A percentile compares a stretch with the other conserved stretches of the same genome.
phyloP scores from a whole-genome alignment of 2,888 invertebrate genomes.

The Pelosia muscerda region DNA sequence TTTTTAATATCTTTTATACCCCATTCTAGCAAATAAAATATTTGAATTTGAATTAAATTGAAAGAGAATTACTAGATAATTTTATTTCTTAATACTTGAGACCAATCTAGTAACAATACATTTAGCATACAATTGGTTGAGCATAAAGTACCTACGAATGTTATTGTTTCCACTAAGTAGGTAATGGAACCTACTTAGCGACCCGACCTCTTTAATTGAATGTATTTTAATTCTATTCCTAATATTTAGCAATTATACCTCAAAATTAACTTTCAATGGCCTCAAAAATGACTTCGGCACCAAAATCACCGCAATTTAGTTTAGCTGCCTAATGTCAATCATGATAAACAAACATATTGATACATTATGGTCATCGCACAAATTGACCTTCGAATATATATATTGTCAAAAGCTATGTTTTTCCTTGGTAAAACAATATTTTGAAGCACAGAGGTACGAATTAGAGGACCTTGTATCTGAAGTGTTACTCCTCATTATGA shows the following conservation, averaged over 20 bases:
- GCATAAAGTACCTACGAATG: background rate
- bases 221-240: background rate
- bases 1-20: too few species aligned
- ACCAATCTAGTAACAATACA: background rate
- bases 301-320: background rate
- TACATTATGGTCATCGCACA: background rate
- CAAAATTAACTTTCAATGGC: background rate
- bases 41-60: too few species aligned
- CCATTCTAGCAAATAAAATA: too few species aligned
- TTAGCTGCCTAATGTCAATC: too few species aligned
- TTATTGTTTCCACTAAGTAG: conserved; percentile 12
- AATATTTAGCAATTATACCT: background rate
- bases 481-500: background rate
- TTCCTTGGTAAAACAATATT: background rate
- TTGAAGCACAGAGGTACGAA: background rate
- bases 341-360: too few species aligned
- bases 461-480: background rate
- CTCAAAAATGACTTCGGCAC: too few species aligned
- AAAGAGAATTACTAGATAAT: background rate
- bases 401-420: background rate
- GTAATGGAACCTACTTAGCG: conserved; percentile 24
- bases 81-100: background rate
- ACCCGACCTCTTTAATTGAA: conserved; percentile 12
- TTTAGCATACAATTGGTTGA: conserved; percentile 44
- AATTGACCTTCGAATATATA: background rate